Conservation (phyloP, 2,113 vertebrate genomes). For the Pseudois nayaur region DNA sequence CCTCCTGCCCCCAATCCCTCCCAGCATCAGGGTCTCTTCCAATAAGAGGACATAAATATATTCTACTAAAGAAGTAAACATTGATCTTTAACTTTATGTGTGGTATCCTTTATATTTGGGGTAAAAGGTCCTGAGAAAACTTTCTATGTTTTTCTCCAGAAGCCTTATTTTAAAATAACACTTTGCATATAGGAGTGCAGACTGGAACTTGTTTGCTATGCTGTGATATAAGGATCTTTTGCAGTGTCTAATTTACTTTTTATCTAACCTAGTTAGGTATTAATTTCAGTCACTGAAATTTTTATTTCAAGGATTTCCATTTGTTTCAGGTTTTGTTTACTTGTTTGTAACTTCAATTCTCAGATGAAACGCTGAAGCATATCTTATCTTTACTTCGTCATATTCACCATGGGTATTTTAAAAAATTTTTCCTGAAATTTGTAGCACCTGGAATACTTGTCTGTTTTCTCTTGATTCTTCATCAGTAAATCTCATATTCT, state of each 20-base stretch:
- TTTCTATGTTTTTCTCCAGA: background rate
- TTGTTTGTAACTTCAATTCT: background rate
- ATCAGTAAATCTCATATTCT: background rate
- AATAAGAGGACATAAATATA: background rate
- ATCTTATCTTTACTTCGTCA: background rate
- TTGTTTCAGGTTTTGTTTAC: background rate
- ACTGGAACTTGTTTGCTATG: background rate
- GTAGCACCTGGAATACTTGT: background rate
- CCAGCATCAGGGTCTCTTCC: too few species aligned
- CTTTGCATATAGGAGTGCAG: background rate
- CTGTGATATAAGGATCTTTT: background rate
- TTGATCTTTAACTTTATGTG: background rate
- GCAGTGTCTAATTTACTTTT: background rate
- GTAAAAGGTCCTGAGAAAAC: background rate
- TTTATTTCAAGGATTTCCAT: background rate
- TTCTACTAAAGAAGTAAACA: background rate
- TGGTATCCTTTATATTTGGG: background rate
- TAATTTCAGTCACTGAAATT: background rate
- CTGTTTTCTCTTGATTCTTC: background rate
- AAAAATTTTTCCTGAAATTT: background rate
- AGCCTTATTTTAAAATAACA: background rate
- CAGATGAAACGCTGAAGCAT: background rate
- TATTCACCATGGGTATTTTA: background rate
- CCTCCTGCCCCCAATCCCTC: too few species aligned
- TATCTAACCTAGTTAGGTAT: background rate